Base-by-base conservation (phyloP, 2,113 vertebrate genomes). In the Megatriorchis doriae region DNA sequence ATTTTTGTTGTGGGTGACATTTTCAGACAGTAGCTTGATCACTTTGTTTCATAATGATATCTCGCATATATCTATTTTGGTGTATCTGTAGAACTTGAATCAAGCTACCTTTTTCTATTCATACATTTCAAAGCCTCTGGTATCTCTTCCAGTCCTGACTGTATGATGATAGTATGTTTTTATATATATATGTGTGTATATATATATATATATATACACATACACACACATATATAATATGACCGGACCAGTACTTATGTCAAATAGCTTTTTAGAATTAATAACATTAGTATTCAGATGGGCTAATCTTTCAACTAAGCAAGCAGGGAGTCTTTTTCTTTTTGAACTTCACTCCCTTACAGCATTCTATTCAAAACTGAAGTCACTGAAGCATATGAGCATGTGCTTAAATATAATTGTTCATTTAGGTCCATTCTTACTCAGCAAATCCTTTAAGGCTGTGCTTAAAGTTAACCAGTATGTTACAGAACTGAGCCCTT, bases 1-100 rank as follows among this genome's bases (percentile, higher is more conserved):
- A 97, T 97, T 97, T 95, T 97, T 96, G 91, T 97, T 94, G 61
- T 88, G 78, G 73, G 61, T 94, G 92, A 97, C 97, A 96, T 97
- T 97, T 97, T 93, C 96, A 96, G 91, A 82, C 10, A 11, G 43
- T 86, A 86, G 90, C 91, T 95, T 97, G 88, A 95, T 96, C 93
- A 95, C 78, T 96, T 97, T 96, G 74, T 97, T 96, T 95, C 90
- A 53, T 95, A 94, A 93, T 82, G 83, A 73, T 81, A 94, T 73
- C 61, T 52, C 0, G 1, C 56, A 16, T 56, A 16, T 56, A n/a
- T 89, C 90, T 97, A 95, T 97, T 97, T 94, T 84, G 42, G 93
- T 81, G 31, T 70, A 86, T 91, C 61, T 81, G 61, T 52, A 90
- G 86, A 89, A 74, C 43, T 85, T 67, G 55, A 48, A 88, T 79